A percentile compares a stretch with the other conserved stretches of the same genome.
Evolutionary conservation across 2,888 invertebrate genomes (phyloP).

Genomic region (Harpalus rubripes): DNA sequence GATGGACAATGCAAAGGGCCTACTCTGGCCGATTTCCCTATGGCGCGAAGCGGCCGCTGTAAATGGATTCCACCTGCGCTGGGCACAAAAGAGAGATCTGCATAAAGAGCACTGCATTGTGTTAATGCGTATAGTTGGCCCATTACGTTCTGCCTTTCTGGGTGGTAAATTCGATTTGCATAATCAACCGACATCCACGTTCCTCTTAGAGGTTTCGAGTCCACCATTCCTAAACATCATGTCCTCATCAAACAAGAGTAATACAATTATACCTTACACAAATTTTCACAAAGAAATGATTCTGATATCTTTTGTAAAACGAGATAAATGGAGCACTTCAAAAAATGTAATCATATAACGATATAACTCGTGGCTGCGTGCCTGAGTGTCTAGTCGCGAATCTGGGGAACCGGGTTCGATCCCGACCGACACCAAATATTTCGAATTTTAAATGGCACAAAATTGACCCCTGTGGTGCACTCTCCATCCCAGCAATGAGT

Average conservation of each 20-base stretch:
- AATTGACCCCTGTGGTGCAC: no score
- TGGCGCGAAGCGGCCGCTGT: conserved; percentile 25
- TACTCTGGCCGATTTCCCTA: conserved; percentile 13
- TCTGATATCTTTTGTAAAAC: not conserved
- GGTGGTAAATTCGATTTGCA: conserved; percentile 72
- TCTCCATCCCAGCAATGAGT: no score
- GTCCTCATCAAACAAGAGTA: not conserved
- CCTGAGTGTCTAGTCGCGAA: no score
- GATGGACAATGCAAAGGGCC: not conserved
- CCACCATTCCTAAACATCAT: conserved; percentile 5
- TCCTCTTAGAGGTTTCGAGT: conserved; percentile 10
- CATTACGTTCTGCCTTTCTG: conserved; percentile 70
- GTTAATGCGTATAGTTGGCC: conserved; percentile 60
- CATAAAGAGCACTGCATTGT: conserved; percentile 58
- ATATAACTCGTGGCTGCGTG: no score
- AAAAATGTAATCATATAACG: no score
- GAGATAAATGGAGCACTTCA: not conserved
- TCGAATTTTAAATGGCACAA: no score
- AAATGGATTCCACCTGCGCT: conserved; percentile 50
- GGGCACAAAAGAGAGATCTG: conserved; percentile 53
- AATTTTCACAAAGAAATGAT: not conserved
- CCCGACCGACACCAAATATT: no score
- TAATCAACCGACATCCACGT: conserved; percentile 69
- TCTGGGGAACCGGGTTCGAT: no score
- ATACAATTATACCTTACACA: not conserved